A percentile compares a stretch with the other conserved stretches of the same genome.
Conservation (phyloP, 2,113 vertebrate genomes). For the Barnardius zonarius region DNA sequence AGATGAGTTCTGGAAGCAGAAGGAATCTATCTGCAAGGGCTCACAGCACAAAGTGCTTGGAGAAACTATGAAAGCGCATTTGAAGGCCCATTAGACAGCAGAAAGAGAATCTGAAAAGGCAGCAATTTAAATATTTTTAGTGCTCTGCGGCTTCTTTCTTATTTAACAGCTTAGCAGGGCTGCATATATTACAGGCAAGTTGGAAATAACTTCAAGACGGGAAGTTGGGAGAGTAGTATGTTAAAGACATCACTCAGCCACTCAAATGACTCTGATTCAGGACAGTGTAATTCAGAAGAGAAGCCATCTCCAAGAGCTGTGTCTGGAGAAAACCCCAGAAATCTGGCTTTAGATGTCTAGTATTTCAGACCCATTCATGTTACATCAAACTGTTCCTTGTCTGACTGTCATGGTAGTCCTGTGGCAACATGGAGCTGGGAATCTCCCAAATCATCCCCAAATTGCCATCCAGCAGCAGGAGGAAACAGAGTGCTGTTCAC, state of each 20-base stretch:
- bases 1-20: background rate
- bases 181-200: accelerated
- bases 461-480: too few relatives aligned
- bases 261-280: background rate
- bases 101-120: background rate
- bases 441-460: background rate
- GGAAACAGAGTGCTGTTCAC: background rate
- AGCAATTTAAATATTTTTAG: background rate
- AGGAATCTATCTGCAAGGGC: background rate
- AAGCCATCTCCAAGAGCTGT: background rate
- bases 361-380: background rate
- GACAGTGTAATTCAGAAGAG: background rate
- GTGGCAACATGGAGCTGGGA: background rate
- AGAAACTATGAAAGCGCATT: background rate
- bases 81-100: background rate
- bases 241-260: background rate
- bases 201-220: background rate
- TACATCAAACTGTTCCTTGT: background rate
- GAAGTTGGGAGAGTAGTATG: background rate
- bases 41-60: background rate
- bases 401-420: background rate
- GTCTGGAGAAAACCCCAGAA: background rate
- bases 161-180: background rate
- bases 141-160: background rate
- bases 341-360: background rate